Percentiles rank a stretch among this genome's conserved stretches.
phyloP scores from a whole-genome alignment of 2,113 vertebrate species.

The Pedionomus torquatus region DNA sequence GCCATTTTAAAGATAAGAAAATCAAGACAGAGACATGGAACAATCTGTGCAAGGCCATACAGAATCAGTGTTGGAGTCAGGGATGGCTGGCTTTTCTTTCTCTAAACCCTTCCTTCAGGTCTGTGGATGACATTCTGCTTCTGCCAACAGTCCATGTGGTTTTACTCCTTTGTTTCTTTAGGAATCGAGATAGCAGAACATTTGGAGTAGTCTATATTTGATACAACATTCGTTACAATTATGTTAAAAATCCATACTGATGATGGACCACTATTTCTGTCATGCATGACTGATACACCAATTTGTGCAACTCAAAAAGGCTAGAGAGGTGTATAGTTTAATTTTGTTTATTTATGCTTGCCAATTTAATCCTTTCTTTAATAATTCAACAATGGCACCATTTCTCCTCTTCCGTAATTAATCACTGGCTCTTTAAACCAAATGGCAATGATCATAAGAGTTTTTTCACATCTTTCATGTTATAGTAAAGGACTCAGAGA shows the following conservation, averaged over 20 bases:
- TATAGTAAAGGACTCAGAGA: constrained; percentile 72
- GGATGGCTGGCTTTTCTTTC: not conserved
- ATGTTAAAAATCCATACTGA: not conserved
- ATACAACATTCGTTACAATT: not conserved
- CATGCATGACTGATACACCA: not conserved
- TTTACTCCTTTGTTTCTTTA: not conserved
- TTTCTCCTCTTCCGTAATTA: constrained; percentile 5
- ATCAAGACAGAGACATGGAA: not conserved
- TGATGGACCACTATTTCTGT: not conserved
- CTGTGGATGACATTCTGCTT: not conserved
- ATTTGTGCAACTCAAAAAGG: not conserved
- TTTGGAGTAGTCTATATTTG: not conserved
- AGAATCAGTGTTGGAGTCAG: not conserved
- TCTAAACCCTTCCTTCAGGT: not conserved
- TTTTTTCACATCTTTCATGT: constrained; percentile 75
- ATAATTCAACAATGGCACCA: constrained; percentile 39
- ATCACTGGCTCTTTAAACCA: constrained; percentile 35
- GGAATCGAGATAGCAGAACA: not conserved
- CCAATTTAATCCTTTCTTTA: constrained; percentile 54
- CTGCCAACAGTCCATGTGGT: not conserved
- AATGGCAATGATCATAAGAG: constrained; percentile 73
- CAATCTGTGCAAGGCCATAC: not conserved
- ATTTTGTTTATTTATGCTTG: constrained; percentile 63
- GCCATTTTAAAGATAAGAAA: not conserved
- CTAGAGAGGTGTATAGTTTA: constrained; percentile 1